Evolutionary conservation across 2,113 vertebrate species (phyloP).

Genomic region (Gallinago undulata): DNA sequence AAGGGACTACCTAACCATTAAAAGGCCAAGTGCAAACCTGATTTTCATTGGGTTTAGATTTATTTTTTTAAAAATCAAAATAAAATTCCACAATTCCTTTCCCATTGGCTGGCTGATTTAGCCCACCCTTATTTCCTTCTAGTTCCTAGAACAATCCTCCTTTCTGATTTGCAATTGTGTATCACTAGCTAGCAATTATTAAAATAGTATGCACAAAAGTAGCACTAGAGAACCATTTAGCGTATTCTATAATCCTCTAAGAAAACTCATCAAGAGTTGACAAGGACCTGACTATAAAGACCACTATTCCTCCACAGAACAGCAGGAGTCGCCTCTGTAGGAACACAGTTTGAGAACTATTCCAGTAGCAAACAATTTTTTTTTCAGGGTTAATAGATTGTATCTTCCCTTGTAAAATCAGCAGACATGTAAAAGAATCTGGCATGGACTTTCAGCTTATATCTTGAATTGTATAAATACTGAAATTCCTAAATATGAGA

Average conservation of each 20-base stretch:
- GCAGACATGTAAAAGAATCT: neutral
- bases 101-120: neutral
- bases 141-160: neutral
- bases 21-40: neutral
- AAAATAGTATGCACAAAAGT: neutral
- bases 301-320: neutral
- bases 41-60: neutral
- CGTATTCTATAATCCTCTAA: neutral
- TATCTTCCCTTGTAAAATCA: neutral
- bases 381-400: neutral
- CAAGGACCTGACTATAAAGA: neutral
- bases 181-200: neutral
- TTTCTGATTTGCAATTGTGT: neutral
- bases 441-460: fast-evolving
- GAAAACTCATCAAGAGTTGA: neutral
- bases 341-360: neutral
- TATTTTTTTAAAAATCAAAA: neutral
- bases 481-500: neutral
- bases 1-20: neutral
- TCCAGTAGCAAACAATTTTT: neutral
- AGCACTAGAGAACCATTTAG: neutral
- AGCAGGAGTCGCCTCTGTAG: neutral
- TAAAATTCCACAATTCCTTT: neutral
- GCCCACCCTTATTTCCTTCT: neutral
- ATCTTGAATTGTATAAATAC: neutral